A percentile compares a stretch with the other conserved stretches of the same genome.
Conservation (phyloP, 2,888 invertebrate species). For the Pyrrhosoma nymphula region DNA sequence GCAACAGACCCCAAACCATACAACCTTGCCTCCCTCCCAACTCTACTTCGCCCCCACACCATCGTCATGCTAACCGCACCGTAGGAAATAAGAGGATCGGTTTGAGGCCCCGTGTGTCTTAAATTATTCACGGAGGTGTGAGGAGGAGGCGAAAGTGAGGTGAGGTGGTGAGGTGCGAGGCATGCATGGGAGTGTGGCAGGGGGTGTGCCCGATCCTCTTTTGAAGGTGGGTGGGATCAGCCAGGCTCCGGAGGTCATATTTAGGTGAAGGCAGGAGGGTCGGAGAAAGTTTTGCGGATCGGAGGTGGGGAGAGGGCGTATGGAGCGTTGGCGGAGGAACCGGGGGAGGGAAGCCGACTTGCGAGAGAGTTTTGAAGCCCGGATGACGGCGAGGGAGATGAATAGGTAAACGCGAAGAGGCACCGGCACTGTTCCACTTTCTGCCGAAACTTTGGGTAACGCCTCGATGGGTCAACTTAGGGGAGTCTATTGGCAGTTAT, state of each 20-base stretch:
- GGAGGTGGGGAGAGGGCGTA: too few species aligned
- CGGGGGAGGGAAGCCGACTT: neutral
- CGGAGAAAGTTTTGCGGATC: neutral
- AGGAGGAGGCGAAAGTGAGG: neutral
- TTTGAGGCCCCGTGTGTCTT: neutral
- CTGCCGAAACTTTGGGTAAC: neutral
- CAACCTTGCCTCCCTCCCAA: neutral
- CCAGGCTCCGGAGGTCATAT: neutral
- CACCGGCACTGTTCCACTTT: neutral
- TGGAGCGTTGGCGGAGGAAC: too few species aligned
- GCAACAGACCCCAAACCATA: neutral
- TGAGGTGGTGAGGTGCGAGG: neutral
- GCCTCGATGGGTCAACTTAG: neutral
- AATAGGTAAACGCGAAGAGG: constrained; percentile 5
- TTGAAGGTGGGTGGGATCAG: neutral
- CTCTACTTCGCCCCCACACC: neutral
- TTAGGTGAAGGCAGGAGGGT: neutral
- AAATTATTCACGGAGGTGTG: constrained; percentile 35
- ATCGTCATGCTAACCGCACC: neutral
- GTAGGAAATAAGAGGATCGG: constrained; percentile 35
- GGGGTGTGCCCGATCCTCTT: neutral
- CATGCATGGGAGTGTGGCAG: neutral
- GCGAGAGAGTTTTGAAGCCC: neutral
- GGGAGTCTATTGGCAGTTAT: neutral
- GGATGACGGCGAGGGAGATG: neutral